Evolutionary conservation across 1,140 invertebrate genomes (phyloP), one percentile per base, ranked within the genome.

Genomic region (Lucilia sericata): DNA sequence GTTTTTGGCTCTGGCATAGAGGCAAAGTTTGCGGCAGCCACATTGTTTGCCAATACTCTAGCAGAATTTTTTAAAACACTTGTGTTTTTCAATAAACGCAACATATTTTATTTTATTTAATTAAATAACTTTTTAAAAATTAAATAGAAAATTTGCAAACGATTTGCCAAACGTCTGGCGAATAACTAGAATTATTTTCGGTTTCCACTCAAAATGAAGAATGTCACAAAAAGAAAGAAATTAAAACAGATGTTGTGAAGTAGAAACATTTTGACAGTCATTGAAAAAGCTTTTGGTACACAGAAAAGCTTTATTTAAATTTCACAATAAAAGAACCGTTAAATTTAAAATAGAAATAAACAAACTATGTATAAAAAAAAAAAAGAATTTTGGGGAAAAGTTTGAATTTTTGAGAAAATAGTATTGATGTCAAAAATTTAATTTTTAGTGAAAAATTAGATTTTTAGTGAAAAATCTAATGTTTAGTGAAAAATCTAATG

Each of bases 1-100:
- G 87, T 88, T 65, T 90, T 86, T 14, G 89, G 89, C 78, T 88
- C 76, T 7, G 89, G 89, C 49, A 89, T 70, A 4, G 80, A 78
- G n/a, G 86, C 83, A 34, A 86, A 90, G 47, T 87, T 88, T 1
- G 87, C 81, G 14, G 34, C 83, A 14, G 87, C 85, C 42, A 87
- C 82, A 82, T 86, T 86, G 21, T 84, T 87, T 36, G 65, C 84
- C 25, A 88, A 81, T 14, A 74, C 55, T 85, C 82, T 83, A 13
- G 75, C 82, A 14, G 85, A 81, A 21, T 87, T 87, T 84, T 90
- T 74, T 78, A 90, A 36, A 17, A 84, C 81, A 30, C 86, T 86
- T 80, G 76, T 80, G 55, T 82, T 86, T 84, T 86, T 88, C 81
- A 90, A 84, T 80, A 86, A 82, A 80, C 88, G 88, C 86, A 88